A percentile compares a stretch with the other conserved stretches of the same genome.
These are phyloP conservation scores for Seira ritae DNA, from an alignment of 2,888 invertebrate species.

Conservation along the genomic window DNA sequence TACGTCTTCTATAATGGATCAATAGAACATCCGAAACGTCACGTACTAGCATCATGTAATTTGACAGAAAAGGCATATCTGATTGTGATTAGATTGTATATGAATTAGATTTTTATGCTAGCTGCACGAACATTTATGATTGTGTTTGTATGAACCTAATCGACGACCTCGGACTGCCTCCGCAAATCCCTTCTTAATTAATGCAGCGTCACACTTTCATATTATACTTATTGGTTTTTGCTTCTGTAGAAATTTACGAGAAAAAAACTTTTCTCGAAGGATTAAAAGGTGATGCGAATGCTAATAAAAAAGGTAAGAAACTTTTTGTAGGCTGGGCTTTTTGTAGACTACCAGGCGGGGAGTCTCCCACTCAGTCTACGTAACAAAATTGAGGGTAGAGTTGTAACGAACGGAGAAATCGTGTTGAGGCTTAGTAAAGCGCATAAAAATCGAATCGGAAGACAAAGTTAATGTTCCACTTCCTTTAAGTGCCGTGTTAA, in stretches of 20 bases:
- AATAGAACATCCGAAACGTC: no score
- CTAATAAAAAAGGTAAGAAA: not conserved
- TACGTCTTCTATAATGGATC: not conserved
- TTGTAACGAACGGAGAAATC: not conserved
- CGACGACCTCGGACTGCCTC: conserved; percentile 55
- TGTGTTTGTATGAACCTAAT: not conserved
- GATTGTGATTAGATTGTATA: conserved; percentile 13
- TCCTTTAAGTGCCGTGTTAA: conserved; percentile 18
- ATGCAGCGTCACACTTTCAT: conserved; percentile 47
- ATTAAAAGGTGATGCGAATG: not conserved
- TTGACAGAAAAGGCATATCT: conserved; percentile 37
- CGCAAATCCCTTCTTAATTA: conserved; percentile 56
- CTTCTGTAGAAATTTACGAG: not conserved
- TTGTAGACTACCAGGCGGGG: not conserved
- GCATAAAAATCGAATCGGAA: conserved; percentile 19
- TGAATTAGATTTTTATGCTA: not conserved
- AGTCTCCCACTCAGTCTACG: not conserved
- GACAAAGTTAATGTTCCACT: conserved; percentile 26
- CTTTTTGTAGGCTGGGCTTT: not conserved
- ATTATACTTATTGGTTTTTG: not conserved
- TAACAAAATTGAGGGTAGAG: not conserved
- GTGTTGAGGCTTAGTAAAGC: not conserved
- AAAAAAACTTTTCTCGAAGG: not conserved
- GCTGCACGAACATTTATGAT: not conserved
- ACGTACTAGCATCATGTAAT: not conserved